phyloP scores from a whole-genome alignment of 2,888 invertebrate species.

The Ophion ellenae region DNA sequence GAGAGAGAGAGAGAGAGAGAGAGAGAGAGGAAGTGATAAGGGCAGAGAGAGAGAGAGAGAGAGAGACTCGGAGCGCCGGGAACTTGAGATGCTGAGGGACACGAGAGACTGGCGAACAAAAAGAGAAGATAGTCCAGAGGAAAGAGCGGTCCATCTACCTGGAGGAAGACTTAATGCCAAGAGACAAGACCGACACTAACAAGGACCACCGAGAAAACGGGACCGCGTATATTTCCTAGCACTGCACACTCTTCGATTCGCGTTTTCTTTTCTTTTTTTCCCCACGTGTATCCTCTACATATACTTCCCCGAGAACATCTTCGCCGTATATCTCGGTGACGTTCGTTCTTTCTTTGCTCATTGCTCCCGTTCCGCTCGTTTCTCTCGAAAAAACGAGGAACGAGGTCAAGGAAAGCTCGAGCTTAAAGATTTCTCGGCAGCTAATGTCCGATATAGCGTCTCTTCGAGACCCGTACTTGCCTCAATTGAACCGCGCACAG shows the following conservation, averaged over 20 bases:
- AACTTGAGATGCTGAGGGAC: slow-evolving; percentile 53
- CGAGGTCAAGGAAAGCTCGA: slow-evolving; percentile 52
- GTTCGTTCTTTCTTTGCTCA: slow-evolving; percentile 21
- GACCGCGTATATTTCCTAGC: slow-evolving; percentile 27
- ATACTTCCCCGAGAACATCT: slow-evolving; percentile 34
- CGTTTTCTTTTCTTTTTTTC: background rate
- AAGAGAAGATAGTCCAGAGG: slow-evolving; percentile 8
- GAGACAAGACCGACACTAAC: slow-evolving; percentile 58
- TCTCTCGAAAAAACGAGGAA: slow-evolving; percentile 22
- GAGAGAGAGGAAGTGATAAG: too few relatives aligned
- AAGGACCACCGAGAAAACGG: slow-evolving; percentile 45
- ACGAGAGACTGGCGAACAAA: slow-evolving; percentile 24
- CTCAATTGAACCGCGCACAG: background rate
- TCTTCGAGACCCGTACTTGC: background rate
- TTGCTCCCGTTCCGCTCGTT: slow-evolving; percentile 15
- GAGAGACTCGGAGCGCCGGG: slow-evolving; percentile 2
- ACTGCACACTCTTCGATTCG: slow-evolving; percentile 21
- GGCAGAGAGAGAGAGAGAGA: background rate
- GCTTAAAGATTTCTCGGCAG: slow-evolving; percentile 26
- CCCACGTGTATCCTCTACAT: background rate
- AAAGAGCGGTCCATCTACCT: slow-evolving; percentile 47
- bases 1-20: background rate
- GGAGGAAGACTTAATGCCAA: slow-evolving; percentile 61
- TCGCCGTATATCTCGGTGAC: slow-evolving; percentile 25
- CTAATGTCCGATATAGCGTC: background rate